Base-by-base conservation (phyloP, 2,113 vertebrate genomes). In the Probosciger aterrimus region DNA sequence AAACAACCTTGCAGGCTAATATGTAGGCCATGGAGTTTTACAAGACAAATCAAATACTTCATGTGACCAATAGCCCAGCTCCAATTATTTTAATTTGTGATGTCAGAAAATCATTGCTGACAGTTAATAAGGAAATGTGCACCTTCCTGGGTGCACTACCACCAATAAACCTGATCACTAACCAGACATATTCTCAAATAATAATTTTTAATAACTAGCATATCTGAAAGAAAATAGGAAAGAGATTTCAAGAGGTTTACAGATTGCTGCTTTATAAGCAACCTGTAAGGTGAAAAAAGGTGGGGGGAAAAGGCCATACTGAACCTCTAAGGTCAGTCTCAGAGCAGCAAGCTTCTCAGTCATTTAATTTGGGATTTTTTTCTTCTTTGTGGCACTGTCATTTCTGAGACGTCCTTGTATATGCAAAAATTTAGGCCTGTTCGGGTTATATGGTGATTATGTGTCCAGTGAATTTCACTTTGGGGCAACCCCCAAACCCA, bases 161-260 rank as follows among this genome's bases (percentile, higher is more conserved):
- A 47, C 53, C 44, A 73, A 27, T 70, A n/a, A 96, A 88, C 68
- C 41, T 31, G 80, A 53, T 33, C 6, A 2, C 37, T 90, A 62
- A 81, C 91, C 84, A 87, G 25, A 50, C 12, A 14, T 35, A 35
- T 7, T 81, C 28, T 90, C 62, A 57, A 68, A 62, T 37, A 76
- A 27, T 35, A 50, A 17, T 30, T 74, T 88, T 37, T 25, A 25
- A 27, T 67, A 81, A 68, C 14, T 55, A 67, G 8, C 20, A 64
- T 86, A 93, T 57, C 62, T 89, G 82, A 95, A 91, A 93, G 37
- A 80, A 86, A 86, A 80, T 18, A 80, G 68, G 90, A 85, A 88
- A 86, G 12, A 65, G 33, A 52, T 88, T 67, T 82, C 17, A 15
- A 90, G 35, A 69, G 17, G 3, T 50, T 92, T 68, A 64, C 25